phyloP scores from a whole-genome alignment of 2,113 vertebrate genomes.

The Lophochroa leadbeateri region DNA sequence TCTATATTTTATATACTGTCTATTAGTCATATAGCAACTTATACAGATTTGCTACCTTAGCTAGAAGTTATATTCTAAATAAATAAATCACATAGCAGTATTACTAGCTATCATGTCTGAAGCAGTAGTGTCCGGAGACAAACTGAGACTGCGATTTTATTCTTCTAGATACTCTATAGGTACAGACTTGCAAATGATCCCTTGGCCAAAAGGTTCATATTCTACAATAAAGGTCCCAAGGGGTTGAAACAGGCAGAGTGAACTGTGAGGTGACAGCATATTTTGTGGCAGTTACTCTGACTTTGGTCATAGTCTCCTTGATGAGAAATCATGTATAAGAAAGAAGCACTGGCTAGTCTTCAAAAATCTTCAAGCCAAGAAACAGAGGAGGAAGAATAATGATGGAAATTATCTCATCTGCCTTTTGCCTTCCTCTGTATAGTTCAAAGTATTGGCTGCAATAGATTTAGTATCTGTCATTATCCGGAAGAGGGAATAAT shows the following conservation, averaged over 20 bases:
- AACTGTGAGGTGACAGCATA: not conserved
- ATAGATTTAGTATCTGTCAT: not conserved
- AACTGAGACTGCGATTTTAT: not conserved
- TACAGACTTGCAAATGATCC: not conserved
- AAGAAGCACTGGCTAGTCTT: not conserved
- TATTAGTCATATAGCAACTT: not conserved
- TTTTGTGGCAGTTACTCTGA: not conserved
- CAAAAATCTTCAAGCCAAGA: not conserved
- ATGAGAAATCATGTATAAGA: not conserved
- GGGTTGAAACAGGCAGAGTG: accelerated
- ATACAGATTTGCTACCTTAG: not conserved
- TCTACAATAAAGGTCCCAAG: not conserved
- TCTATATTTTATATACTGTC: not conserved
- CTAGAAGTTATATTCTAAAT: not conserved
- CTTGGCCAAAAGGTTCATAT: not conserved
- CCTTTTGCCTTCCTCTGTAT: not conserved
- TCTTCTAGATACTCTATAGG: not conserved
- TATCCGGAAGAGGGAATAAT: not conserved
- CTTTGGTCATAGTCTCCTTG: not conserved
- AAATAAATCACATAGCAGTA: not conserved
- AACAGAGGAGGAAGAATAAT: not conserved
- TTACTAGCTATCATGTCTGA: not conserved
- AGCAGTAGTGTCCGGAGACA: not conserved
- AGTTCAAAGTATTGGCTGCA: not conserved
- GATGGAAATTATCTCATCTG: not conserved